Conservation (phyloP, 30 jellyfish, hydroid and myxozoan species). For the Hydractinia symbiolongicarpus region DNA sequence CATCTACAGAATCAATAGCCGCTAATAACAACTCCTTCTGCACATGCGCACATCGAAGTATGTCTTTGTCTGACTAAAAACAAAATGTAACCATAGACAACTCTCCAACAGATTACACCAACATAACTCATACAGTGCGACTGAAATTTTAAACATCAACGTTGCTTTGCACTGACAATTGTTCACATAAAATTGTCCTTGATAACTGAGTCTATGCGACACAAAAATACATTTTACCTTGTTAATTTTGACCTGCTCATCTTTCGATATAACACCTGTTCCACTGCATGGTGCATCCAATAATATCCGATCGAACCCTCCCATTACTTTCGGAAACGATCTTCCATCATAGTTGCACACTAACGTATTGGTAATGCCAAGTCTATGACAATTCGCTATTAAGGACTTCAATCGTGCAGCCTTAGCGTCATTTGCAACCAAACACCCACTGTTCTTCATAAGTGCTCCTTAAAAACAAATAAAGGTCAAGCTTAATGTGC, state of each 20-base stretch:
- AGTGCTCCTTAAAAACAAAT: conserved; percentile 58
- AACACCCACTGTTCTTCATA: conserved; percentile 92
- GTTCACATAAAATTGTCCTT: too few species aligned
- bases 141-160: not conserved
- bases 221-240: too few species aligned
- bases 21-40: conserved; percentile 87
- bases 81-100: not conserved
- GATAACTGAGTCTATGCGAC: too few species aligned
- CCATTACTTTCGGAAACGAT: conserved; percentile 96
- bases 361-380: conserved; percentile 87
- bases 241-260: conserved; percentile 82
- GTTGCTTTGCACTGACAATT: not conserved
- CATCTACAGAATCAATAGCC: conserved; percentile 98
- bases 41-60: conserved; percentile 76
- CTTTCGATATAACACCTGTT: conserved; percentile 97
- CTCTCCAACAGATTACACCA: not conserved
- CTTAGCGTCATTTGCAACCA: conserved; percentile 97
- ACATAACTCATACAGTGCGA: not conserved
- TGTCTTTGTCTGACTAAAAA: conserved; percentile 79
- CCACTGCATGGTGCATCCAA: conserved; percentile 99
- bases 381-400: conserved; percentile 70
- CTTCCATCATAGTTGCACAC: conserved; percentile 94
- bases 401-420: conserved; percentile 78
- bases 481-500: not conserved
- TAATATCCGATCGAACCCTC: conserved; percentile 94